A percentile compares a stretch with the other conserved stretches of the same genome.
These are phyloP conservation scores for Sphinx pinastri DNA, from an alignment of 2,888 invertebrate genomes.

Conservation along the genomic window DNA sequence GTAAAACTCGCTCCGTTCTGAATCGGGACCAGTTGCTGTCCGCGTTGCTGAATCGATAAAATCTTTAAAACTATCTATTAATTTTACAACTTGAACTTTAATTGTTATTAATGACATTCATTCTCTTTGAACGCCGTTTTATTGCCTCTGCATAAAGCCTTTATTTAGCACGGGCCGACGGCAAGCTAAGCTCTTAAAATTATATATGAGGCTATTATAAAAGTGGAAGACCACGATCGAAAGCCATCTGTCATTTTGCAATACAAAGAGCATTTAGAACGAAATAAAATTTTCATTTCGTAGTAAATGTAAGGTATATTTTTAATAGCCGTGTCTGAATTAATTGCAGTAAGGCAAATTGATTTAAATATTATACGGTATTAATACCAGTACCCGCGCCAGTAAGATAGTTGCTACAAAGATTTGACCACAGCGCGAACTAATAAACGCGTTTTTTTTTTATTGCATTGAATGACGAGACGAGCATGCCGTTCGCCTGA, in stretches of 20 bases:
- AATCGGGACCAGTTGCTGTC: constrained; percentile 22
- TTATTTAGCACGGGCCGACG: constrained; percentile 16
- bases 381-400: neutral
- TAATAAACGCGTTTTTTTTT: neutral
- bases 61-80: constrained; percentile 23
- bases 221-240: constrained; percentile 13
- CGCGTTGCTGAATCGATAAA: constrained; percentile 24
- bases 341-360: neutral
- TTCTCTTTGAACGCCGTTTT: constrained; percentile 19
- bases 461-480: too few relatives aligned
- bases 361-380: neutral
- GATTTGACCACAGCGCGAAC: neutral
- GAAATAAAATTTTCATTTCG: constrained; percentile 1
- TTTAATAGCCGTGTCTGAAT: neutral
- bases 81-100: constrained; percentile 24
- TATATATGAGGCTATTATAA: constrained; percentile 23
- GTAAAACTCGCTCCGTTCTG: constrained; percentile 21
- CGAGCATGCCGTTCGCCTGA: too few relatives aligned
- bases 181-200: constrained; percentile 21
- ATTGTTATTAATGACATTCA: constrained; percentile 23
- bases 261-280: neutral
- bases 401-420: neutral
- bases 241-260: constrained; percentile 18
- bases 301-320: neutral
- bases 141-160: constrained; percentile 21